Evolutionary conservation across 2,797 vertebrate genomes (phyloP).

Genomic region (Sebastes matsubarae): DNA sequence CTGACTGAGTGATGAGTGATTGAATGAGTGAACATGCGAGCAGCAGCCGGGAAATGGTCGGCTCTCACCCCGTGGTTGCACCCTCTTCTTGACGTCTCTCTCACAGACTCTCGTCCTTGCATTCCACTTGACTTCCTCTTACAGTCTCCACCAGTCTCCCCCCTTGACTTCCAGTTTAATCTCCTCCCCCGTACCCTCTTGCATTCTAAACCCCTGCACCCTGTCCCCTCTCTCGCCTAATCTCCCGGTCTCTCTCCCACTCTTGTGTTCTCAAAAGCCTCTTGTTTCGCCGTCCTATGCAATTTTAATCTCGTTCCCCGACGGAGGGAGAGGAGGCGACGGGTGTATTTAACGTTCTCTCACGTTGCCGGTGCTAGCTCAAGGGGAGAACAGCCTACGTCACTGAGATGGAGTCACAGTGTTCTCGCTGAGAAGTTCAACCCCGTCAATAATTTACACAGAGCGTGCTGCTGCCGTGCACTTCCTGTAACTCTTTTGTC

Average conservation of each 20-base stretch:
- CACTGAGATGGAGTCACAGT: conserved; percentile 26
- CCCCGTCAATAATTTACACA: conserved; percentile 56
- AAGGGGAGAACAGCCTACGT: conserved; percentile 9
- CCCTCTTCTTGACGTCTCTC: background rate
- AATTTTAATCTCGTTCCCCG: conserved; percentile 49
- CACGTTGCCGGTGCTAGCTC: background rate
- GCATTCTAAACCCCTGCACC: conserved; percentile 22
- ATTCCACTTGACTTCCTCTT: conserved; percentile 1
- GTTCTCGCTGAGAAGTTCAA: conserved; percentile 24
- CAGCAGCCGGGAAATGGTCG: background rate
- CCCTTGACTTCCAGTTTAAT: conserved; percentile 27
- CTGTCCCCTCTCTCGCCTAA: conserved; percentile 3
- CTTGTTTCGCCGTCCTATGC: conserved; percentile 44
- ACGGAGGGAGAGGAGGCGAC: background rate
- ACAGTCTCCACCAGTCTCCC: background rate
- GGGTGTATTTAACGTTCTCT: conserved; percentile 15
- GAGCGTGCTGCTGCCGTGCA: conserved; percentile 5
- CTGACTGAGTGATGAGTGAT: conserved; percentile 29
- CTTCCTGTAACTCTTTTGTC: conserved; percentile 5
- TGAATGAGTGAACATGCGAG: conserved; percentile 8
- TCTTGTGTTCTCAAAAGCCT: conserved; percentile 45
- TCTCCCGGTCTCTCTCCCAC: conserved; percentile 10
- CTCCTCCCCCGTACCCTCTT: background rate
- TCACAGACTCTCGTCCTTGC: background rate
- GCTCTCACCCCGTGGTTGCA: background rate